A percentile compares a stretch with the other conserved stretches of the same genome.
phyloP scores from a whole-genome alignment of 2,797 vertebrate species.

The Catostomus latipinnis region DNA sequence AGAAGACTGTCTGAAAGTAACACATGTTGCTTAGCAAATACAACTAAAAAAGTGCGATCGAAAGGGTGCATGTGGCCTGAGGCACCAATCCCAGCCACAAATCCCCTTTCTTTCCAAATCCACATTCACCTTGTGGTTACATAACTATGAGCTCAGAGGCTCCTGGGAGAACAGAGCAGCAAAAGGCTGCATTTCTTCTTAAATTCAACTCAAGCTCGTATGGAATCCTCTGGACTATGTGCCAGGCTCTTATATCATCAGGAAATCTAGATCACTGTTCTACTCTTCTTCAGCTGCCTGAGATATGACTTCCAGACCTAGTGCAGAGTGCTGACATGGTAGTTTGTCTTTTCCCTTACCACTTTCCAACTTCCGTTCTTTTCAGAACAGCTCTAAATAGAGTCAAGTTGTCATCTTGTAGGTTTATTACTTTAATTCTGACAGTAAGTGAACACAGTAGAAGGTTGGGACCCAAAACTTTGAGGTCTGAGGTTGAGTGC shows the following conservation, averaged over 20 bases:
- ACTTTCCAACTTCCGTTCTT: not conserved
- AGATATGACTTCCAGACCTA: conserved; percentile 23
- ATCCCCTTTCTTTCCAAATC: conserved; percentile 22
- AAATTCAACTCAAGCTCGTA: conserved; percentile 45
- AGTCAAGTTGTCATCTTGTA: no score
- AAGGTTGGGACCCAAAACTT: no score
- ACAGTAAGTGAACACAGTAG: no score
- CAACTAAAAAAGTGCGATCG: not conserved
- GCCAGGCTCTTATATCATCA: conserved; percentile 39
- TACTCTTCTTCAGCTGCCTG: conserved; percentile 3
- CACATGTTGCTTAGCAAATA: not conserved
- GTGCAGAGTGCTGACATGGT: conserved; percentile 1
- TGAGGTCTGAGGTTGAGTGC: no score
- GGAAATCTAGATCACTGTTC: conserved; percentile 43
- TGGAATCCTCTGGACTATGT: conserved; percentile 48
- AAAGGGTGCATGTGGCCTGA: conserved; percentile 1
- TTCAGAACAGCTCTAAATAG: not conserved
- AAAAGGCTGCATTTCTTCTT: conserved; percentile 50
- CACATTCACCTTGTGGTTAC: conserved; percentile 66
- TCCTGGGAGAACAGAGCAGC: conserved; percentile 56
- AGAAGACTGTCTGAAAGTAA: not conserved
- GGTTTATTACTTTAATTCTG: no score
- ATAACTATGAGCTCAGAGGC: conserved; percentile 72
- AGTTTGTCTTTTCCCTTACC: not conserved
- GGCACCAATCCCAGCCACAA: not conserved